phyloP scores from a whole-genome alignment of 2,888 invertebrate genomes.

The Therioaphis trifolii region DNA sequence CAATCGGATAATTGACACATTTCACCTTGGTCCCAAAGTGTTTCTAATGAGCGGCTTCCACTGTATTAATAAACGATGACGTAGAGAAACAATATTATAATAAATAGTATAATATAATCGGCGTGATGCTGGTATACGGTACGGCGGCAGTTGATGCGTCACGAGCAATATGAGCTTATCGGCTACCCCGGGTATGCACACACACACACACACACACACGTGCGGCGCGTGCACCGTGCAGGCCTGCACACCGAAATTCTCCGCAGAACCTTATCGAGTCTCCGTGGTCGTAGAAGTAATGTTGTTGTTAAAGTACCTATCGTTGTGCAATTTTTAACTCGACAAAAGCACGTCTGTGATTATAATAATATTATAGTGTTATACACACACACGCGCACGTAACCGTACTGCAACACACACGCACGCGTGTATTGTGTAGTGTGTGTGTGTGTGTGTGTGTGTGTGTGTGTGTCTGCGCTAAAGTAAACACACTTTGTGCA shows the following conservation, averaged over 20 bases:
- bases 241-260: not conserved
- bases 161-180: not conserved
- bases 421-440: not conserved
- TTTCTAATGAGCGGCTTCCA: no score
- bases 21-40: no score
- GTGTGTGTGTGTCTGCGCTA: not conserved
- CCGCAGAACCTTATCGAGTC: not conserved
- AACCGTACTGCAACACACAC: not conserved
- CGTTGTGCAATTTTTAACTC: not conserved
- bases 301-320: not conserved
- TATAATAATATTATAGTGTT: no score
- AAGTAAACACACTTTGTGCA: slow-evolving; percentile 10
- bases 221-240: not conserved
- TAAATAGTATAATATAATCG: not conserved
- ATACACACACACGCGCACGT: no score
- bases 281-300: not conserved
- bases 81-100: not conserved
- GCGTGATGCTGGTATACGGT: no score
- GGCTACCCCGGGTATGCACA: not conserved
- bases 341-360: not conserved
- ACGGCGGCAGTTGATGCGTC: not conserved
- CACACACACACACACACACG: no score
- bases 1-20: no score
- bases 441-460: not conserved
- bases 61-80: no score